Conservation (phyloP, 2,888 invertebrate species). For the Drosophila koepferae region DNA sequence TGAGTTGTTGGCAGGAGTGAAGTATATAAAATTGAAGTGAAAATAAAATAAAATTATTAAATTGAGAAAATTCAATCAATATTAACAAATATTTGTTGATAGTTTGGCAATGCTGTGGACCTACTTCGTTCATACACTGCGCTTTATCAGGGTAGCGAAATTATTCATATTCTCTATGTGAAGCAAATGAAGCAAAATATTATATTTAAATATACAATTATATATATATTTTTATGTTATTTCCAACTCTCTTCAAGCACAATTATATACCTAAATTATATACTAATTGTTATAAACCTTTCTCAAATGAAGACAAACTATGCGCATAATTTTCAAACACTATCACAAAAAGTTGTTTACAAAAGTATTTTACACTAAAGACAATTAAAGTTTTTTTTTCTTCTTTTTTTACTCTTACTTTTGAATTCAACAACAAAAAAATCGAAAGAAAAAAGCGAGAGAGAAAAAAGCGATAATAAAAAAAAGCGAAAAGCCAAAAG, state of each 20-base stretch:
- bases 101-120: neutral
- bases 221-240: neutral
- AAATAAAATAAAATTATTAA: neutral
- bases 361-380: constrained; percentile 21
- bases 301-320: neutral
- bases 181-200: no score
- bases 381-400: constrained; percentile 37
- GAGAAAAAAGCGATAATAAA: constrained; percentile 38
- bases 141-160: neutral
- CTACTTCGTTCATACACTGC: neutral
- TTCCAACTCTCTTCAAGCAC: neutral
- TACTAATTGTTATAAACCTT: neutral
- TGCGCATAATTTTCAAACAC: neutral
- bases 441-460: constrained; percentile 24
- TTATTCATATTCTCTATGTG: no score
- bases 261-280: neutral
- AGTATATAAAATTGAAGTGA: no score
- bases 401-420: constrained; percentile 34
- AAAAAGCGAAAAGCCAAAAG: constrained; percentile 49
- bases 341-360: constrained; percentile 37
- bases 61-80: neutral
- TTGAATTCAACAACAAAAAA: constrained; percentile 34
- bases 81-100: neutral
- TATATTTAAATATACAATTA: neutral
- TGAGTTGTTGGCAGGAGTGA: neutral